Base-by-base conservation (phyloP, 2,888 invertebrate species). In the Trichogramma evanescens region DNA sequence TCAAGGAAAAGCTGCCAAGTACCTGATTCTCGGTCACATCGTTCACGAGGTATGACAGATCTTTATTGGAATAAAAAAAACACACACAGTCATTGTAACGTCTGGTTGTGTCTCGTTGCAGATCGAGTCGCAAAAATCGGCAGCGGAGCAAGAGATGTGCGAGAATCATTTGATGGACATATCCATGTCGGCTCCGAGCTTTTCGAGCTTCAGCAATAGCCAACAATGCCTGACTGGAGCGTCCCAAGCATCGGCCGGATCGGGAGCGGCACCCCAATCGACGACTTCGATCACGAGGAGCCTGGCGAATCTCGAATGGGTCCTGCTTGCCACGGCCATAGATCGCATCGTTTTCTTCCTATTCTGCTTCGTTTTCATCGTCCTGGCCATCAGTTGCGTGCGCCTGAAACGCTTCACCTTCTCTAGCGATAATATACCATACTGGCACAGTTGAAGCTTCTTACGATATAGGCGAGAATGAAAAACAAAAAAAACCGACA, bases 241-340 rank as follows among this genome's bases (percentile, higher is more conserved):
- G 2, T 45, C 45, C 2, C 8, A n/a, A 45, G n/a, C n/a, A 45
- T 9, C 45, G n/a, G 2, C 45, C 8, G n/a, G n/a, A 45, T 9
- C 9, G 8, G 26, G 26, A 2, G 2, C 26, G 26, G 48, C 48
- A 6, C 6, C 48, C 3, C 56, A 56, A 1, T 8, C 62, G 0
- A 51, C 61, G 0, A n/a, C 54, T 9, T 9, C 56, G 9, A 54
- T 8, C 26, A 26, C 67, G 3, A 69, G 68, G 53, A 71, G 63
- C 38, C 62, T 74, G 1, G 66, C 80, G 1, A 83, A 84, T 67
- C 80, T 82, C 44, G 86, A 87, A 70, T 87, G 86, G 86, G 75
- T 83, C n/a, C 73, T 86, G 9, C 70, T 86, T 51, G 86, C 86
- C 41, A 83, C 83, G 3, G 83, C 84, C 6, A 79, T 87, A 58